phyloP scores from a whole-genome alignment of 64 coral and sea anemone species.

The Dendronephthya gigantea region DNA sequence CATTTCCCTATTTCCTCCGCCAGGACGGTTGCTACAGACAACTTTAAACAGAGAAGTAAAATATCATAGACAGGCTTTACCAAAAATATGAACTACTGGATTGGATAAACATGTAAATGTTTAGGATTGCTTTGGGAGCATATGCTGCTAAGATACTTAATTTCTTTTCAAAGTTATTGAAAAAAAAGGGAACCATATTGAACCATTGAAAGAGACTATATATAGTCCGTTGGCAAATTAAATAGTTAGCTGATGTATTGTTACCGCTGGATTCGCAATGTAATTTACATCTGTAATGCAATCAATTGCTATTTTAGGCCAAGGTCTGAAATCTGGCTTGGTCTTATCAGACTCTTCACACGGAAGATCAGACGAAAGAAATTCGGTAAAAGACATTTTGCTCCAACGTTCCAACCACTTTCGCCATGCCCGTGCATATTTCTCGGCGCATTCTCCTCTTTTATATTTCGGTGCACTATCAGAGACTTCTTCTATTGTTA shows the following conservation, averaged over 20 bases:
- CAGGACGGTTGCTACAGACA: not conserved
- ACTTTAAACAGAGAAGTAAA: not conserved
- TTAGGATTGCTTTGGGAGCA: too few relatives aligned
- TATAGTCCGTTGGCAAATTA: too few relatives aligned
- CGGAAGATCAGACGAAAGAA: not conserved
- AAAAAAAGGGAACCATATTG: too few relatives aligned
- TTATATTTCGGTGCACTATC: not conserved
- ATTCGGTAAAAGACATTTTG: constrained; percentile 4
- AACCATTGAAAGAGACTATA: too few relatives aligned
- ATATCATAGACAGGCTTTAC: too few relatives aligned
- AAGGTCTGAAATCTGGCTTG: not conserved
- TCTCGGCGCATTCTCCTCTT: not conserved
- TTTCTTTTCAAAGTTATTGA: too few relatives aligned
- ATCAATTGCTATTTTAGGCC: constrained; percentile 2
- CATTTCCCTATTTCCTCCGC: constrained; percentile 8
- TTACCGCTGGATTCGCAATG: not conserved
- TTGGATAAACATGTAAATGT: too few relatives aligned
- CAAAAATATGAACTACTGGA: too few relatives aligned
- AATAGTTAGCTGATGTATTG: too few relatives aligned
- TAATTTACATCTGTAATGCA: not conserved
- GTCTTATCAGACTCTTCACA: not conserved
- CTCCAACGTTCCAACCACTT: constrained; percentile 12
- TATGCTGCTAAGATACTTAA: too few relatives aligned
- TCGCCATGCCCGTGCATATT: not conserved
- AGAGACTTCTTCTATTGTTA: not conserved